Evolutionary conservation across 2,797 vertebrate species (phyloP).

Genomic region (Limosa lapponica): DNA sequence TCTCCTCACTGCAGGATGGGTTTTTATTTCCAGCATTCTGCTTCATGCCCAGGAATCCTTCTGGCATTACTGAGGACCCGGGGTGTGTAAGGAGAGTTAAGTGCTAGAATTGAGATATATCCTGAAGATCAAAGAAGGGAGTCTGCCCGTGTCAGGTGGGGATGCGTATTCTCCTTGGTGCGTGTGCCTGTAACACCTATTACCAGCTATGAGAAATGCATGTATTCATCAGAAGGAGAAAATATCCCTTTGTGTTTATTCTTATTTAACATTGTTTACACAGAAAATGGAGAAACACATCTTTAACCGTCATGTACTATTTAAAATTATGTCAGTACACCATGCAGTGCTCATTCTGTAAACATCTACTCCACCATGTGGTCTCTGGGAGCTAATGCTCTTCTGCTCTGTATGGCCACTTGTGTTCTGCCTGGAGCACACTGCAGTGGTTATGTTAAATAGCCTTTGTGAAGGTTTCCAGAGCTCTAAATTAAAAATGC

Average conservation of each 20-base stretch:
- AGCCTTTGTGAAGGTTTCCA: conserved; percentile 49
- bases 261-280: conserved; percentile 72
- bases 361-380: conserved; percentile 75
- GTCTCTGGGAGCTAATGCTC: conserved; percentile 62
- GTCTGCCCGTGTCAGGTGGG: neutral
- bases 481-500: conserved; percentile 44
- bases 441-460: conserved; percentile 41
- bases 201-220: conserved; percentile 2
- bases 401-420: conserved; percentile 19
- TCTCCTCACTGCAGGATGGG: fast-evolving
- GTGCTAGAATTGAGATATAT: conserved; percentile 8
- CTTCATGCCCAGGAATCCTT: neutral
- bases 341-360: conserved; percentile 53
- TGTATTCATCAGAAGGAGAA: conserved; percentile 51
- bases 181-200: neutral
- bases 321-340: conserved; percentile 46
- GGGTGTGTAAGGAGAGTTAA: neutral
- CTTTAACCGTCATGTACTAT: conserved; percentile 56
- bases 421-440: neutral
- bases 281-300: conserved; percentile 73
- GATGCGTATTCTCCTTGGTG: neutral
- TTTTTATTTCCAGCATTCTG: neutral
- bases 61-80: neutral
- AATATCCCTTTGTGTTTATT: conserved; percentile 64
- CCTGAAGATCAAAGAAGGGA: conserved; percentile 17